These are phyloP conservation scores for Amphipyra tragopoginis DNA, from an alignment of 2,888 invertebrate genomes.

Conservation along the genomic window DNA sequence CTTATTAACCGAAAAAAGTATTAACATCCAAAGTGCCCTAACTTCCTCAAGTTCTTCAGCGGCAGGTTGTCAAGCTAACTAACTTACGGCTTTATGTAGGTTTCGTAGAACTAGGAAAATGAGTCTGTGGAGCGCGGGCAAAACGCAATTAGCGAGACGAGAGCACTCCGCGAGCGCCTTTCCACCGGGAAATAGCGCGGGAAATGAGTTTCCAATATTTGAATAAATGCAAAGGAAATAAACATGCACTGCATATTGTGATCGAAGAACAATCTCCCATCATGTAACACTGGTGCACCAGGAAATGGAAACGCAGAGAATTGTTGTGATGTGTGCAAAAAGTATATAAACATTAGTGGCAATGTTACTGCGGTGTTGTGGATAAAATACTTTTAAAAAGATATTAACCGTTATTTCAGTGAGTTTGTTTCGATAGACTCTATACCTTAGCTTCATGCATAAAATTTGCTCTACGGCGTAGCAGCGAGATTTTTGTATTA, in stretches of 20 bases:
- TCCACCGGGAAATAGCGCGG: conserved; percentile 79
- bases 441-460: not conserved
- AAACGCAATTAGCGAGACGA: conserved; percentile 59
- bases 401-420: conserved; percentile 16
- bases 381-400: not conserved
- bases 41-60: conserved; percentile 39
- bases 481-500: conserved; percentile 13
- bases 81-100: conserved; percentile 24
- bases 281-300: conserved; percentile 56
- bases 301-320: conserved; percentile 68
- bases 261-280: conserved; percentile 72
- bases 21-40: conserved; percentile 6
- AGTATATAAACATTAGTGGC: conserved; percentile 38
- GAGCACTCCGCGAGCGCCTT: conserved; percentile 53
- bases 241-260: conserved; percentile 86
- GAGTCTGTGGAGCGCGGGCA: conserved; percentile 48
- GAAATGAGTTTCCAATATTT: conserved; percentile 87
- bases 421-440: conserved; percentile 12
- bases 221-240: conserved; percentile 86
- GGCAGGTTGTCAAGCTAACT: conserved; percentile 14
- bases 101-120: conserved; percentile 42
- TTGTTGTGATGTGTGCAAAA: conserved; percentile 49
- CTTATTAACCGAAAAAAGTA: not conserved
- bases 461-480: not conserved
- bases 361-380: conserved; percentile 15